These are phyloP conservation scores for Macrotrachela quadricornifera DNA, from an alignment of 1,140 invertebrate species.

Conservation along the genomic window DNA sequence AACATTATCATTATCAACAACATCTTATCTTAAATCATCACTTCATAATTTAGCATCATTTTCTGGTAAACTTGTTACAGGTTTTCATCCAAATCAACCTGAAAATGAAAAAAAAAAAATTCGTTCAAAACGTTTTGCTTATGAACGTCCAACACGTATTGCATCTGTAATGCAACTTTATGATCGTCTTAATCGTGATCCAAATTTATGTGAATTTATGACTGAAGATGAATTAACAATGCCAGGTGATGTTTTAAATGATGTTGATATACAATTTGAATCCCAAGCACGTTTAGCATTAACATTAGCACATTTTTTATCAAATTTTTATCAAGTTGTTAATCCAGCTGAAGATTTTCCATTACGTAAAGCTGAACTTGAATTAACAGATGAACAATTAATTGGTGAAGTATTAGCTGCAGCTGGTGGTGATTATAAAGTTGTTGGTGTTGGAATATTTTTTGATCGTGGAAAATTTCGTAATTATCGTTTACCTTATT, in stretches of 20 bases:
- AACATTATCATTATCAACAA: too few relatives aligned
- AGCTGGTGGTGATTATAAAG: conserved; percentile 59
- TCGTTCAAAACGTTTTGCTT: neutral
- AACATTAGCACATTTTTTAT: conserved; percentile 76
- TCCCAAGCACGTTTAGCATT: conserved; percentile 85
- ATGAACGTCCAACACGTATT: neutral
- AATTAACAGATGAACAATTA: conserved; percentile 23
- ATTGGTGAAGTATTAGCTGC: conserved; percentile 55
- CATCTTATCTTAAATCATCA: too few relatives aligned
- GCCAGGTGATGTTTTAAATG: conserved; percentile 43
- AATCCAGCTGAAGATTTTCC: conserved; percentile 59
- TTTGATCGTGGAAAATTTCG: conserved; percentile 87
- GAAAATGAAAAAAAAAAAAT: too few relatives aligned
- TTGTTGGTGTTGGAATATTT: conserved; percentile 70
- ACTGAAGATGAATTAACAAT: conserved; percentile 14
- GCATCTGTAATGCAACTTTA: neutral
- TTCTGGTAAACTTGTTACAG: too few relatives aligned
- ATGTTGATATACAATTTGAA: conserved; percentile 64
- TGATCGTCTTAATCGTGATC: neutral
- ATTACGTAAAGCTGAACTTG: conserved; percentile 16
- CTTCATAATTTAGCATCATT: too few relatives aligned
- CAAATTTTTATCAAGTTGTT: conserved; percentile 71
- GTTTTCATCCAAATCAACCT: too few relatives aligned
- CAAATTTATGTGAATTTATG: neutral
- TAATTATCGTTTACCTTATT: conserved; percentile 31